Evolutionary conservation across 1,140 invertebrate genomes (phyloP), one percentile per base, ranked within the genome.

Genomic region (Hyposmocoma kahamanoa): DNA sequence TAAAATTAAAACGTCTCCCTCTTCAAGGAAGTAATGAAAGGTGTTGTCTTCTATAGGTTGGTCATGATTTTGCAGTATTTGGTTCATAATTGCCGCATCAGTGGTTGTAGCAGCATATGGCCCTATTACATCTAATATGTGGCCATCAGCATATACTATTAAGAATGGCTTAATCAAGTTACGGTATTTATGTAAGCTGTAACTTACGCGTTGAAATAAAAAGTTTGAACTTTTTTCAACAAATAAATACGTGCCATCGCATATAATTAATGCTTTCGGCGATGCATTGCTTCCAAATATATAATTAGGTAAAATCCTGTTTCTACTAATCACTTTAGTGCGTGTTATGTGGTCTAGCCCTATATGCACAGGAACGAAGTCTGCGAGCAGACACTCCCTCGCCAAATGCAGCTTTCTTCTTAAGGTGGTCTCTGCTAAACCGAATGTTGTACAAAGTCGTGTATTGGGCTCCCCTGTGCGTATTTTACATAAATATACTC

Each of bases 131-230:
- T 42, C 39, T 42, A 50, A 11, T 26, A 42, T 50, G 24, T 50
- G 22, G 10, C 47, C 47, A 34, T 50, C 38, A 17, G 36, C 38
- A 28, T 38, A 50, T 3, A 50, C 47, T 11, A 50, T 42, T 21
- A 50, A 20, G 15, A 50, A 42, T 4, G 47, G 47, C 20, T 50
- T 50, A 4, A 50, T 13, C 11, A 50, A 24, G 17, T 50, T 50
- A 10, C 22, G 2, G 18, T 9, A 50, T 18, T 50, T 42, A 17
- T 50, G 47, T 1, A 42, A 11, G 18, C 47, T 50, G n/a, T 50
- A 39, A 8, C 3, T 39, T 8, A 17, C n/a, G 2, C 36, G 3
- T 30, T 50, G 42, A 26, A 50, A 50, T 13, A 50, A 44, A 38
- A 50, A 43, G 15, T 50, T 39, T 3, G 36, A 3, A 18, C 8